These are phyloP conservation scores for Epiblema foenella DNA, from an alignment of 2,888 invertebrate genomes.

Conservation along the genomic window DNA sequence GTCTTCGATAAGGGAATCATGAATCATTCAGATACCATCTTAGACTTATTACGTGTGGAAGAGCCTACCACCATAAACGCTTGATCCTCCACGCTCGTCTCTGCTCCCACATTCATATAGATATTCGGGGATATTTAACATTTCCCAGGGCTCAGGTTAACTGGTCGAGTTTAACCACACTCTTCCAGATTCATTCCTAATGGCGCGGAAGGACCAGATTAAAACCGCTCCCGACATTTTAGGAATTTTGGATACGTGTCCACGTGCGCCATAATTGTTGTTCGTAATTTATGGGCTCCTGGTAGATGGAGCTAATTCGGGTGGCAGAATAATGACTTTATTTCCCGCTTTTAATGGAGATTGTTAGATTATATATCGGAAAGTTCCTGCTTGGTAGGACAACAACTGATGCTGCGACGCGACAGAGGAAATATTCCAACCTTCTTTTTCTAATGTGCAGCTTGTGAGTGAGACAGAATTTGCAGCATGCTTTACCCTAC, in stretches of 20 bases:
- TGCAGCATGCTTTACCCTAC: too few species aligned
- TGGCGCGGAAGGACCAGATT: conserved; percentile 69
- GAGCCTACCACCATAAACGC: conserved; percentile 52
- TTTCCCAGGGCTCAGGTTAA: conserved; percentile 54
- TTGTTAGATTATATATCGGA: too few species aligned
- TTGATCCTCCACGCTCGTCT: conserved; percentile 49
- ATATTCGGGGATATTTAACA: not conserved
- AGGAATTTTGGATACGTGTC: conserved; percentile 37
- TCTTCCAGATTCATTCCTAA: conserved; percentile 69
- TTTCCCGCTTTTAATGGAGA: too few species aligned
- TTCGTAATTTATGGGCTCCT: conserved; percentile 13
- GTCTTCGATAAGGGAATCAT: conserved; percentile 51
- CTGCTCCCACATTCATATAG: not conserved
- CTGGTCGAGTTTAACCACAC: conserved; percentile 58
- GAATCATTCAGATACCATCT: conserved; percentile 56
- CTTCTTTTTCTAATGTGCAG: too few species aligned
- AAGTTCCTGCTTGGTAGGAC: too few species aligned
- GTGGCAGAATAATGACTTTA: not conserved
- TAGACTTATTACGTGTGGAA: conserved; percentile 52
- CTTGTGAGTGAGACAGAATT: too few species aligned
- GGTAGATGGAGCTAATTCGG: conserved; percentile 15
- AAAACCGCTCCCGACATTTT: conserved; percentile 48
- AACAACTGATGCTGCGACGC: too few species aligned
- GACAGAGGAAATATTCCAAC: too few species aligned
- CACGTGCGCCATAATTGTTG: conserved; percentile 34